Percentiles rank a stretch among this genome's conserved stretches.
Evolutionary conservation across 2,113 vertebrate species (phyloP).

Genomic region (Delphinapterus leucas): DNA sequence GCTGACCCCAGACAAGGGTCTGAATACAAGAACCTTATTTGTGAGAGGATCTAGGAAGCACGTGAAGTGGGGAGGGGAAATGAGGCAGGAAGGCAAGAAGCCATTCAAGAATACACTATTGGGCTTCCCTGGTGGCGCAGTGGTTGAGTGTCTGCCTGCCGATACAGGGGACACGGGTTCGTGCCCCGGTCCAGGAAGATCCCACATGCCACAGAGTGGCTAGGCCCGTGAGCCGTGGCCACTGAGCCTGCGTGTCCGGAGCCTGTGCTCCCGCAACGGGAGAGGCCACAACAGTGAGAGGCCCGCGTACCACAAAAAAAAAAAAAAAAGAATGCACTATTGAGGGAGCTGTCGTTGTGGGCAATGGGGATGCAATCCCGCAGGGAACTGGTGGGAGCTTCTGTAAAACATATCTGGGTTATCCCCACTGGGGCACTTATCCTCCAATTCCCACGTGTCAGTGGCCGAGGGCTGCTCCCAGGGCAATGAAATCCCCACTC

Average conservation of each 20-base stretch:
- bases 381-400: neutral
- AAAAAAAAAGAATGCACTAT: neutral
- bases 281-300: too few species aligned
- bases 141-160: too few species aligned
- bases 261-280: fast-evolving
- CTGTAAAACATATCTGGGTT: neutral
- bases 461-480: fast-evolving
- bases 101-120: neutral
- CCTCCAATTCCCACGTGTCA: too few species aligned
- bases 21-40: neutral
- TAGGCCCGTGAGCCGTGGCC: fast-evolving
- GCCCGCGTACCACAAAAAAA: too few species aligned
- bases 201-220: fast-evolving
- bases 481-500: neutral
- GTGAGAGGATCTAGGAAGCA: neutral
- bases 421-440: too few species aligned
- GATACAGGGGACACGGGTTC: too few species aligned
- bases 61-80: neutral
- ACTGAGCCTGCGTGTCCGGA: too few species aligned
- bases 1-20: neutral
- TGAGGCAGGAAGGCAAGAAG: neutral
- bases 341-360: fast-evolving
- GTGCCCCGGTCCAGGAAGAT: too few species aligned
- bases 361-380: fast-evolving
- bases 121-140: too few species aligned